These are phyloP conservation scores for Gallinago undulata DNA, from an alignment of 2,113 vertebrate species.

Conservation along the genomic window DNA sequence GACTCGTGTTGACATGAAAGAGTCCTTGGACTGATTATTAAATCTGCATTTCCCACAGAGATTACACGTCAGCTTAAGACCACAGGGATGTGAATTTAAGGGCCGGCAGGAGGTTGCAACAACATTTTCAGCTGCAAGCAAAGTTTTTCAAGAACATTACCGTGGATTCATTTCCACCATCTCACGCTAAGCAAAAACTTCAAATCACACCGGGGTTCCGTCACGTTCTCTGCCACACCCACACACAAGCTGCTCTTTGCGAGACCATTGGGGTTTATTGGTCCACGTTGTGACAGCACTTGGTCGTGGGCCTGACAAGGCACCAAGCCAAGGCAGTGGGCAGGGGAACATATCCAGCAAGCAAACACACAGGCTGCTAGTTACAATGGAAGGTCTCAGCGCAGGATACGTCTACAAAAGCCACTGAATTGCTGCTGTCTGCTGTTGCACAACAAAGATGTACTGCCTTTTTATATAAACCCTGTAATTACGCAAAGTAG, in stretches of 20 bases:
- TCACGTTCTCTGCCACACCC: fast-evolving
- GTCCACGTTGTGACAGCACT: background rate
- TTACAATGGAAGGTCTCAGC: background rate
- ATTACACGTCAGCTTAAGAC: background rate
- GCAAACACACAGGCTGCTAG: background rate
- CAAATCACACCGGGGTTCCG: background rate
- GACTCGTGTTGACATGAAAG: background rate
- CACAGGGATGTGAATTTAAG: background rate
- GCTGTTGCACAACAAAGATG: background rate
- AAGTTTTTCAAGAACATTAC: background rate
- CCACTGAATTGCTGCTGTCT: background rate
- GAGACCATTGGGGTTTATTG: background rate
- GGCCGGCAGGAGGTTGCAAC: background rate
- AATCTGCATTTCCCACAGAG: slow-evolving; percentile 7
- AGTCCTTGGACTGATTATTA: background rate
- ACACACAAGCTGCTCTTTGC: background rate
- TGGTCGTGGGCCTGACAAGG: background rate
- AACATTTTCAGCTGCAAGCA: background rate
- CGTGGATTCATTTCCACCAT: background rate
- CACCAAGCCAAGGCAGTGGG: background rate
- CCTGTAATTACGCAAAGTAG: background rate
- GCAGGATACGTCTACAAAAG: fast-evolving
- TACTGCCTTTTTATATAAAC: background rate
- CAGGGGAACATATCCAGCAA: background rate
- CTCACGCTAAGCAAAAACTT: background rate